Percentiles rank a stretch among this genome's conserved stretches.
These are phyloP conservation scores for Muntiacus muntjak DNA, from an alignment of 2,113 vertebrate genomes.

Conservation along the genomic window DNA sequence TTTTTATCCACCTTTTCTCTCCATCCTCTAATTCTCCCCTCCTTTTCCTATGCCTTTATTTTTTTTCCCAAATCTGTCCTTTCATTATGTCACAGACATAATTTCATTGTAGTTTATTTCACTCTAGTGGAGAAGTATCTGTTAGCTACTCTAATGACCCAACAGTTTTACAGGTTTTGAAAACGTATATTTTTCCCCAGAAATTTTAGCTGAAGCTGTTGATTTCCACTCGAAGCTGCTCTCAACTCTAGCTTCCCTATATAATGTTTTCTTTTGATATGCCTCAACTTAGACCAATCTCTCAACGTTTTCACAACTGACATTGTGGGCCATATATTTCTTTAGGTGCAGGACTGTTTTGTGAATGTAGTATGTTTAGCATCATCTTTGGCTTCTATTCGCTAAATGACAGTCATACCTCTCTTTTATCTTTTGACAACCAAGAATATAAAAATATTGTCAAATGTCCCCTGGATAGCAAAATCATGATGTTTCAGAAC, in stretches of 20 bases:
- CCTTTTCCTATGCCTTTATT: background rate
- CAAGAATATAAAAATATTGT: background rate
- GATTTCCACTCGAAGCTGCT: background rate
- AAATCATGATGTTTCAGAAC: background rate
- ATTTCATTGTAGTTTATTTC: background rate
- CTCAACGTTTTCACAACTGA: background rate
- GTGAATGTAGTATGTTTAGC: background rate
- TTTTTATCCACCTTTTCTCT: background rate
- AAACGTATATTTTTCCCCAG: background rate
- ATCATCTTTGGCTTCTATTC: background rate
- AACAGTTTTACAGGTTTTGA: background rate
- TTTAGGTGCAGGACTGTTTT: background rate
- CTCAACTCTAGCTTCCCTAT: background rate
- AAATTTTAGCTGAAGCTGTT: background rate
- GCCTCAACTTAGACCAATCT: background rate
- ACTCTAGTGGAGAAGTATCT: background rate
- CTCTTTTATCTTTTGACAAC: background rate
- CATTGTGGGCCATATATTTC: background rate
- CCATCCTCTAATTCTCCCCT: background rate
- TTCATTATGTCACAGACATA: background rate
- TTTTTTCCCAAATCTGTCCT: background rate
- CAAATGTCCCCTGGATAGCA: background rate
- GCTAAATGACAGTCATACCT: background rate
- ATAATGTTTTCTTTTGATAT: background rate
- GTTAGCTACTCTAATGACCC: background rate